Base-by-base conservation (phyloP, 2,888 invertebrate species). In the Drosophila mimetica region DNA sequence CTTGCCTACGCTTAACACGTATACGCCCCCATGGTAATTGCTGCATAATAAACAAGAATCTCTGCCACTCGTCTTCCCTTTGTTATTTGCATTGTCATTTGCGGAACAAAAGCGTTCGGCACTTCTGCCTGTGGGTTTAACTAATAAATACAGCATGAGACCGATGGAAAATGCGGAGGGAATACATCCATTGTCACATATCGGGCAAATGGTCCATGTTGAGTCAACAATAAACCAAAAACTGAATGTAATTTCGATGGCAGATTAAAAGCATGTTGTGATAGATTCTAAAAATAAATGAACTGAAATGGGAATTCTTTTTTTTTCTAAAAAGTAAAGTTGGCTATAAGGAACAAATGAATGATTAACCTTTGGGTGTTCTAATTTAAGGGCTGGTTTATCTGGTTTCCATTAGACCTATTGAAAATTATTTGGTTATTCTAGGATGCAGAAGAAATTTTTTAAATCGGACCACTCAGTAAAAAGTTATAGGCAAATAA, bases 21-120 rank as follows among this genome's bases (percentile, higher is more conserved):
- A 80, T 86, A 84, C 80, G 80, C 80, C 80, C 80, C 80, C 87
- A 80, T 80, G 87, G 79, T 86, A 80, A 80, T 80, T 85, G 85
- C 87, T 86, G 79, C 73, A 80, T 86, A 86, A 80, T 78, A 81
- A 84, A 81, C 82, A 80, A 64, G 67, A 34, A 16, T 37, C 34
- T 34, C 36, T 22, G 57, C 14, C 59, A 44, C 18, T 60, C 41
- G 66, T 51, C 66, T 66, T 66, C 41, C 63, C 28, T 42, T 66
- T 64, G 67, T 64, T 77, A 86, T 84, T 86, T 80, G 80, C 87
- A 80, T 86, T 80, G 87, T 86, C 80, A 80, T 81, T 84, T 86
- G 85, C 65, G 73, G 73, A 75, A 80, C 80, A 80, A 80, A 80
- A 81, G 80, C 72, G 16, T 54, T 54, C 39, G 34, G 71, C n/a